Conservation (phyloP, 2,113 vertebrate species). For the Connochaetes taurinus region DNA sequence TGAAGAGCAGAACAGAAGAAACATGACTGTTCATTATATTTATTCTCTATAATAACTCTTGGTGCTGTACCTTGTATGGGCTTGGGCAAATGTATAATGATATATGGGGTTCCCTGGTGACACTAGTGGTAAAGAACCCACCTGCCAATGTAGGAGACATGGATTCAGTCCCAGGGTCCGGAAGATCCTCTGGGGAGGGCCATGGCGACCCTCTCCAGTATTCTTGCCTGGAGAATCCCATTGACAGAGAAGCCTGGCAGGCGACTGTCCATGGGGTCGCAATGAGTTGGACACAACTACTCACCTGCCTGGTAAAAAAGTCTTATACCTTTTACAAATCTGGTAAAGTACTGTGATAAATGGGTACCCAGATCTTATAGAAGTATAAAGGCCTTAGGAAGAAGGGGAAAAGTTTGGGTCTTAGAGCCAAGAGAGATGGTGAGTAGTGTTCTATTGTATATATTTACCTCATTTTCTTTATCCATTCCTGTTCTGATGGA, state of each 20-base stretch:
- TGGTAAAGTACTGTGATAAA: background rate
- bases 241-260: background rate
- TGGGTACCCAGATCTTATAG: background rate
- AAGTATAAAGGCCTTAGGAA: background rate
- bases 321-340: background rate
- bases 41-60: background rate
- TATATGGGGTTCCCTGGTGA: background rate
- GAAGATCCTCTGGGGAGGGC: background rate
- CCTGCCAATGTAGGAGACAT: background rate
- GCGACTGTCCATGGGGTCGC: accelerated
- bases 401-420: background rate
- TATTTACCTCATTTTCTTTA: background rate
- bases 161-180: background rate
- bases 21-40: background rate
- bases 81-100: background rate
- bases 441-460: background rate
- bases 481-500: background rate
- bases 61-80: background rate
- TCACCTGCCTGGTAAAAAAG: background rate
- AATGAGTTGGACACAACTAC: background rate
- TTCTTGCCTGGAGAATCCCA: background rate
- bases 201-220: background rate
- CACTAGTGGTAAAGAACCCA: background rate
- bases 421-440: background rate
- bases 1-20: background rate